Percentiles rank a stretch among this genome's conserved stretches.
phyloP scores from a whole-genome alignment of 2,113 vertebrate species.

The Phoxinus phoxinus region DNA sequence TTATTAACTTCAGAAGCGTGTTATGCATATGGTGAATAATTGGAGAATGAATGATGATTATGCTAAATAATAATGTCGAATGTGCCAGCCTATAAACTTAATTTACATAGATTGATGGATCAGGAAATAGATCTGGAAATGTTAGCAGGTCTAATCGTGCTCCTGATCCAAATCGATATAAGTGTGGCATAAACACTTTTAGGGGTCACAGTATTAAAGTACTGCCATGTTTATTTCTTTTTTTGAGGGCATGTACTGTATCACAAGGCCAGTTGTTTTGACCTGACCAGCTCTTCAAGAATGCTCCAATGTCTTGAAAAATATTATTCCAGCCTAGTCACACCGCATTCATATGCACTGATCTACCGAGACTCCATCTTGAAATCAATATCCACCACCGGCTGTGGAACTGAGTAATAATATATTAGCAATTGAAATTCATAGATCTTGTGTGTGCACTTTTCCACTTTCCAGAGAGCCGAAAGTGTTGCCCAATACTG shows the following conservation, averaged over 20 bases:
- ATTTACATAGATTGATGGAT: not conserved
- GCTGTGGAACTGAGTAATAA: slow-evolving; percentile 35
- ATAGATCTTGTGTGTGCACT: slow-evolving; percentile 31
- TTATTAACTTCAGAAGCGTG: not conserved
- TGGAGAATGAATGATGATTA: not conserved
- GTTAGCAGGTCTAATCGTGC: not conserved
- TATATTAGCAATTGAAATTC: slow-evolving; percentile 45
- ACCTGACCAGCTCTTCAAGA: not conserved
- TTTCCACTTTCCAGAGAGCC: slow-evolving; percentile 7
- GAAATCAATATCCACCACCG: slow-evolving; percentile 32
- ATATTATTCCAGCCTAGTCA: not conserved
- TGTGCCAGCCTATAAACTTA: not conserved
- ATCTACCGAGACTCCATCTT: not conserved
- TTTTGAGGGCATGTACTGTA: not conserved
- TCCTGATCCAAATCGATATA: not conserved
- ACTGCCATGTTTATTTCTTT: not conserved
- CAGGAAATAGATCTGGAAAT: not conserved
- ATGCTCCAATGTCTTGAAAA: not conserved
- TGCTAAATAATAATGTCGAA: not conserved
- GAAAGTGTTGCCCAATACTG: not conserved
- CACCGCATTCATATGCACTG: slow-evolving; percentile 23
- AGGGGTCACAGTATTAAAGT: not conserved
- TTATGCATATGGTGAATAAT: not conserved
- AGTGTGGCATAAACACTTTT: not conserved
- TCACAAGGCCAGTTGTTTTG: not conserved